Conservation (phyloP, 2,113 vertebrate species). For the Ctenomys sociabilis region DNA sequence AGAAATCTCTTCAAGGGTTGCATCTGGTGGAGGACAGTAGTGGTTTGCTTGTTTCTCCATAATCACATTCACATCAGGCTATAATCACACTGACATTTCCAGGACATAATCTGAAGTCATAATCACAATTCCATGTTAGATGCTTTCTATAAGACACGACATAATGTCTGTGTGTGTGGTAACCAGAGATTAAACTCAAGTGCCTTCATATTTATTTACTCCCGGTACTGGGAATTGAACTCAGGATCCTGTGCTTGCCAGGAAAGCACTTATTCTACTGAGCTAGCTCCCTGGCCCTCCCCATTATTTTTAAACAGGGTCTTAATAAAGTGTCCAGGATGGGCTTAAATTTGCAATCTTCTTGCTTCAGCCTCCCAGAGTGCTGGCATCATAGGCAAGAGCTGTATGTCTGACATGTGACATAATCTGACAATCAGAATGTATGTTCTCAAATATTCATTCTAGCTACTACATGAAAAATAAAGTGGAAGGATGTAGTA, state of each 20-base stretch:
- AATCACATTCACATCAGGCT: not conserved
- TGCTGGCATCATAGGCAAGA: not conserved
- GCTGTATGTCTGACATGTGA: not conserved
- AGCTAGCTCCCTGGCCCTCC: not conserved
- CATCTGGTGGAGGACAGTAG: not conserved
- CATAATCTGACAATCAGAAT: not conserved
- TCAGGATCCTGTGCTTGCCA: no score
- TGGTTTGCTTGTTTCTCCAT: not conserved
- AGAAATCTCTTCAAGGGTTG: not conserved
- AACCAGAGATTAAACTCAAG: not conserved
- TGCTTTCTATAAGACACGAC: not conserved
- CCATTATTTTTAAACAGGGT: not conserved
- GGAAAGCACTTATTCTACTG: not conserved
- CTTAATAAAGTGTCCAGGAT: not conserved
- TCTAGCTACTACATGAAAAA: not conserved
- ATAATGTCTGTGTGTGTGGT: not conserved
- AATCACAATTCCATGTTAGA: not conserved
- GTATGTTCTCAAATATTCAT: not conserved
- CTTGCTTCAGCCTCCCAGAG: not conserved
- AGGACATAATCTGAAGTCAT: not conserved
- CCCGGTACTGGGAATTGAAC: no score
- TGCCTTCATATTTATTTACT: not conserved
- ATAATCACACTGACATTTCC: not conserved
- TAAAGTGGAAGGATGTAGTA: not conserved
- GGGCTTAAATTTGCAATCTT: not conserved